These are phyloP conservation scores for Sinonovacula constricta DNA, from an alignment of 1,140 invertebrate species.

Conservation along the genomic window DNA sequence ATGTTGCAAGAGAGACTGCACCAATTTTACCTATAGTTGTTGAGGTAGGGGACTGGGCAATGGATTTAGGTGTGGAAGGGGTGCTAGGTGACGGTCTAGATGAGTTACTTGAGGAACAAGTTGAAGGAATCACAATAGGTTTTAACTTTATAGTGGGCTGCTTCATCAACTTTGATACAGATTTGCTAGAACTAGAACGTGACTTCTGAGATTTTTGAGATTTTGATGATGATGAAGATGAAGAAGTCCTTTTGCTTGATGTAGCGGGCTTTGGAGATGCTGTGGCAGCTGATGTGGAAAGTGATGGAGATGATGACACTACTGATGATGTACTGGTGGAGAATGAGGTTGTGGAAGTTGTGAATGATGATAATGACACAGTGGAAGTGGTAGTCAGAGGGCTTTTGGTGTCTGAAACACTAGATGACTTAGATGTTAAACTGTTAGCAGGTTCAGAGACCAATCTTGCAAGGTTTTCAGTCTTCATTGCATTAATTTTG, in stretches of 20 bases:
- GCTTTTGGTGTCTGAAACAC: too few species aligned
- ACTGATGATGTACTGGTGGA: too few species aligned
- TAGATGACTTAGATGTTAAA: too few species aligned
- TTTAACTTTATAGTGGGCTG: conserved; percentile 76
- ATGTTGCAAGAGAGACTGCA: conserved; percentile 59
- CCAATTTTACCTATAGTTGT: conserved; percentile 62
- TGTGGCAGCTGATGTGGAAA: too few species aligned
- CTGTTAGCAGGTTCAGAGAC: too few species aligned
- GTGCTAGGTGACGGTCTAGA: conserved; percentile 54
- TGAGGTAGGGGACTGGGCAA: conserved; percentile 78
- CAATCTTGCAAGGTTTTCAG: too few species aligned
- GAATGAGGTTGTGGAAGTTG: too few species aligned
- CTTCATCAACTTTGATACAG: conserved; percentile 75
- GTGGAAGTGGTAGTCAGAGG: too few species aligned
- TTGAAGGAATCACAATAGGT: conserved; percentile 70
- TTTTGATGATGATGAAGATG: conserved; percentile 49
- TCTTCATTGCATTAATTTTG: conserved; percentile 52
- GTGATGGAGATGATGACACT: too few species aligned
- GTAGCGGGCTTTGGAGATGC: too few species aligned
- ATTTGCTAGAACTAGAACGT: conserved; percentile 59
- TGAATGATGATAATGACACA: too few species aligned
- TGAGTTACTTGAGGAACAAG: conserved; percentile 63
- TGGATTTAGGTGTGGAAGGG: conserved; percentile 47
- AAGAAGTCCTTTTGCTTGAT: too few species aligned
- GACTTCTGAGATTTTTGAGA: conserved; percentile 64